phyloP scores from a whole-genome alignment of 2,888 invertebrate genomes.

The Cephus pygmeus region DNA sequence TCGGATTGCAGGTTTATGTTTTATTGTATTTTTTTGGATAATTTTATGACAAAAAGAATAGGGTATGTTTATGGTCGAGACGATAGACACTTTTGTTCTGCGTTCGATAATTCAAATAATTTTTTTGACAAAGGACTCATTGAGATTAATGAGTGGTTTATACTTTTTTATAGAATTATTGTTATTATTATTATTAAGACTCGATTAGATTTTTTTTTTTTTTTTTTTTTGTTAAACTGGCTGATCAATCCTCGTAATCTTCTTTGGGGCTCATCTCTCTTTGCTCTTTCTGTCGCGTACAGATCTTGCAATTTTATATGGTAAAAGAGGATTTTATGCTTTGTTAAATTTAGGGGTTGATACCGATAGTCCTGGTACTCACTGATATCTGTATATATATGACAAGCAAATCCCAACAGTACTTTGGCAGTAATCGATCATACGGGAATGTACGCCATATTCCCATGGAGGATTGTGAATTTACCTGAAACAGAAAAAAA shows the following conservation, averaged over 20 bases:
- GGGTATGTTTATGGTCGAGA: neutral
- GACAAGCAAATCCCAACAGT: slow-evolving; percentile 18
- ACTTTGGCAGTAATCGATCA: slow-evolving; percentile 35
- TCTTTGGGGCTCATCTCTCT: neutral
- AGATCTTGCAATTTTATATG: neutral
- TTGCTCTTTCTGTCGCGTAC: neutral
- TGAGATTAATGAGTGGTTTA: too few relatives aligned
- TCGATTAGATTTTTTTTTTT: neutral
- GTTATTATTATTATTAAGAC: neutral
- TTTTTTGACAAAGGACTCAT: neutral
- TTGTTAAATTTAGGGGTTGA: slow-evolving; percentile 39
- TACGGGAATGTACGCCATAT: slow-evolving; percentile 14
- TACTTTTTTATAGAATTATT: neutral
- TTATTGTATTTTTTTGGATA: neutral
- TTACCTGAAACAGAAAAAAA: slow-evolving; percentile 39
- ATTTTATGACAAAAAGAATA: neutral
- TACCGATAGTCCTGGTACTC: slow-evolving; percentile 32
- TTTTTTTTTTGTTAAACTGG: neutral
- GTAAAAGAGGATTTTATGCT: slow-evolving; percentile 45
- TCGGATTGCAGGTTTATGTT: neutral
- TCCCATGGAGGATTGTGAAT: slow-evolving; percentile 28
- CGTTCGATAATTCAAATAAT: neutral
- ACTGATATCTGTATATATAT: slow-evolving; percentile 20
- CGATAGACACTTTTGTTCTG: neutral
- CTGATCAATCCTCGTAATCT: neutral